Evolutionary conservation across 1,140 invertebrate genomes (phyloP).

Genomic region (Drosophila kikkawai): DNA sequence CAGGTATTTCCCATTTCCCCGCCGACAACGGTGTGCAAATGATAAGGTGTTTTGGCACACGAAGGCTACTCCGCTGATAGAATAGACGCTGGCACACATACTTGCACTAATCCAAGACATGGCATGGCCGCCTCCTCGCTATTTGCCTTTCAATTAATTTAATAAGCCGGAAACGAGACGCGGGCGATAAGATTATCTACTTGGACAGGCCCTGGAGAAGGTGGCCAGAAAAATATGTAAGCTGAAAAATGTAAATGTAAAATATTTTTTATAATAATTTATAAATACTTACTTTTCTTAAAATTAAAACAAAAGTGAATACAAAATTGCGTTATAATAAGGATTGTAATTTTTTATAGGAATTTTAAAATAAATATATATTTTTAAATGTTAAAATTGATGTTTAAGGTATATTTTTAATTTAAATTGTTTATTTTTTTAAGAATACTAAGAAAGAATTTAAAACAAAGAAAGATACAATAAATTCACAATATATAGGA

Average conservation of each 20-base stretch:
- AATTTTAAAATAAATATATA: not conserved
- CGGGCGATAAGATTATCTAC: conserved; percentile 54
- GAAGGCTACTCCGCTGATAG: conserved; percentile 28
- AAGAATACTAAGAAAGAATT: not conserved
- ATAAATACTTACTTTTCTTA: not conserved
- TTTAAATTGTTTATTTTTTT: not conserved
- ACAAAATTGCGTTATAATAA: no score
- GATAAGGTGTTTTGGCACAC: conserved; percentile 38
- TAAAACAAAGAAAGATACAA: not conserved
- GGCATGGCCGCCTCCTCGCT: conserved; percentile 19
- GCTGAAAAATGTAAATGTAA: not conserved
- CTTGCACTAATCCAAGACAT: conserved; percentile 43
- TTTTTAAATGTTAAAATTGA: not conserved
- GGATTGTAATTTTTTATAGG: not conserved
- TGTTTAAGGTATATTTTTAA: not conserved
- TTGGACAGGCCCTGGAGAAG: conserved; percentile 6
- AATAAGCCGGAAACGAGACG: conserved; percentile 50
- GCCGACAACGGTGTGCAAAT: conserved; percentile 17
- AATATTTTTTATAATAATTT: no score
- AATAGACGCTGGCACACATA: conserved; percentile 18
- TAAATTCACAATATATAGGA: no score
- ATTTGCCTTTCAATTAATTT: conserved; percentile 72
- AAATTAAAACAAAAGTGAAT: not conserved
- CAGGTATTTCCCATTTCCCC: conserved; percentile 41
- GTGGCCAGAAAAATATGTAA: not conserved